These are phyloP conservation scores for Spilogale gracilis DNA, from an alignment of 2,113 vertebrate genomes.

Conservation along the genomic window DNA sequence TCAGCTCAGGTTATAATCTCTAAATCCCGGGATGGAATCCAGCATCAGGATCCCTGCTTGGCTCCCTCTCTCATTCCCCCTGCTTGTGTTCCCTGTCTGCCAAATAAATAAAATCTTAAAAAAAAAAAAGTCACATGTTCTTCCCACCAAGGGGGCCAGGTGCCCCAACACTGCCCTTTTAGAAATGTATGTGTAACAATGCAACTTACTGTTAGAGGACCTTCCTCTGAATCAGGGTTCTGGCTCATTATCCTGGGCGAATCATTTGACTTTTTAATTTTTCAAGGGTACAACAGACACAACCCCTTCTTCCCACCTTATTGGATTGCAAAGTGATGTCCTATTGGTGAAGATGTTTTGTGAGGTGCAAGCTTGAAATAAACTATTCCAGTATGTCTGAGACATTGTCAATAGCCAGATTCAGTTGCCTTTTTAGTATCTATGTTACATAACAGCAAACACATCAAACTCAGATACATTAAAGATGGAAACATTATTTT, in stretches of 20 bases:
- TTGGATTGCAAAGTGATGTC: not conserved
- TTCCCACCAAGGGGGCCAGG: not conserved
- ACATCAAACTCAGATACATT: not conserved
- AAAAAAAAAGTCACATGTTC: not conserved
- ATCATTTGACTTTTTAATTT: not conserved
- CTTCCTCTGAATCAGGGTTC: not conserved
- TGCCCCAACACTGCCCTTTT: not conserved
- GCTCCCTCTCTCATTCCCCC: too few species aligned
- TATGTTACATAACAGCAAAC: not conserved
- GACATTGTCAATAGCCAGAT: not conserved
- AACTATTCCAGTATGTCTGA: not conserved
- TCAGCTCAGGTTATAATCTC: too few species aligned
- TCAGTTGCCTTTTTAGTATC: not conserved
- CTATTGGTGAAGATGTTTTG: not conserved
- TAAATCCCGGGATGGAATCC: too few species aligned
- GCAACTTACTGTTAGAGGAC: not conserved
- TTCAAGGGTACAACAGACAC: not conserved
- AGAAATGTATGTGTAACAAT: not conserved
- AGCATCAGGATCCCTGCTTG: too few species aligned
- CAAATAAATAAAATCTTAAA: too few species aligned
- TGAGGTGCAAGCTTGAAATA: too few species aligned
- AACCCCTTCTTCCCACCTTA: not conserved
- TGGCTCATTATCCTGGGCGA: not conserved
- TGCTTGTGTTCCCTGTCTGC: too few species aligned
- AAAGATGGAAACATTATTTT: not conserved